phyloP scores from a whole-genome alignment of 1,140 invertebrate genomes.

The Diplogasteroides magnus region DNA sequence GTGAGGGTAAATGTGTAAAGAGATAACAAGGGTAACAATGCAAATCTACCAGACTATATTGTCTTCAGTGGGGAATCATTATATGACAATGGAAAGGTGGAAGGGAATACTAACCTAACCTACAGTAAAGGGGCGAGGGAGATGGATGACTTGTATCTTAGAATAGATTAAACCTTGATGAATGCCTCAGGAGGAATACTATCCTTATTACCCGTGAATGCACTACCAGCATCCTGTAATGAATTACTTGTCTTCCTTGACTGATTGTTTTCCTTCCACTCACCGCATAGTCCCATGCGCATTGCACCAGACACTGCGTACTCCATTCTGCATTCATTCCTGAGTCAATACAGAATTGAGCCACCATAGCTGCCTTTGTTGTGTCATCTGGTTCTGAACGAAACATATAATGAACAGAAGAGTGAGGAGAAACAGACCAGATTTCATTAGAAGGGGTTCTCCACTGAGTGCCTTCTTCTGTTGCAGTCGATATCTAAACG shows the following conservation, averaged over 20 bases:
- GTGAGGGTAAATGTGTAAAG: no score
- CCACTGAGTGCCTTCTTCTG: no score
- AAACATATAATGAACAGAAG: no score
- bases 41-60: no score
- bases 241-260: not conserved
- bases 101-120: not conserved
- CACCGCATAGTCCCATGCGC: constrained; percentile 11
- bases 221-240: constrained; percentile 7
- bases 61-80: no score
- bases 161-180: not conserved
- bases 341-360: constrained; percentile 4
- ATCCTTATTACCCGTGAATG: constrained; percentile 6
- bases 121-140: no score
- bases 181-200: constrained; percentile 6
- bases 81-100: no score
- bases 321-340: constrained; percentile 10
- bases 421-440: no score
- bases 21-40: no score
- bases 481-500: not conserved
- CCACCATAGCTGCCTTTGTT: not conserved
- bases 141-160: not conserved
- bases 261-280: not conserved
- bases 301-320: constrained; percentile 7
- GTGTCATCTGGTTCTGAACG: not conserved
- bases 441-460: no score